These are phyloP conservation scores for pig (Sus scrofa) DNA, from an alignment of 2,113 vertebrate species.

Conservation along the genomic window T2T-Sscrofa CM000814.6:72449001-72449500, in stretches of 20 bases:
- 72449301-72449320: constrained; percentile 22
- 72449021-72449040: background rate
- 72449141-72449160: background rate
- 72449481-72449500: too few relatives aligned
- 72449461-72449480: too few relatives aligned
- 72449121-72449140: background rate
- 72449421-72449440: too few relatives aligned
- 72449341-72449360: background rate
- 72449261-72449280: constrained; percentile 54
- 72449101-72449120: background rate
- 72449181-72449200: background rate
- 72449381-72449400: too few relatives aligned
- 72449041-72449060: background rate
- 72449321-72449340: constrained; percentile 55
- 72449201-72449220: background rate
- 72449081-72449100: background rate
- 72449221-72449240: background rate
- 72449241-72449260: constrained; percentile 60
- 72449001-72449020: background rate
- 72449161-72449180: background rate
- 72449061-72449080: background rate
- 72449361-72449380: constrained; percentile 46
- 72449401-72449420: too few relatives aligned
- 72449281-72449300: constrained; percentile 52
- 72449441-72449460: too few relatives aligned